phyloP scores from a whole-genome alignment of 2,888 invertebrate species.

The Ochropleura plecta region DNA sequence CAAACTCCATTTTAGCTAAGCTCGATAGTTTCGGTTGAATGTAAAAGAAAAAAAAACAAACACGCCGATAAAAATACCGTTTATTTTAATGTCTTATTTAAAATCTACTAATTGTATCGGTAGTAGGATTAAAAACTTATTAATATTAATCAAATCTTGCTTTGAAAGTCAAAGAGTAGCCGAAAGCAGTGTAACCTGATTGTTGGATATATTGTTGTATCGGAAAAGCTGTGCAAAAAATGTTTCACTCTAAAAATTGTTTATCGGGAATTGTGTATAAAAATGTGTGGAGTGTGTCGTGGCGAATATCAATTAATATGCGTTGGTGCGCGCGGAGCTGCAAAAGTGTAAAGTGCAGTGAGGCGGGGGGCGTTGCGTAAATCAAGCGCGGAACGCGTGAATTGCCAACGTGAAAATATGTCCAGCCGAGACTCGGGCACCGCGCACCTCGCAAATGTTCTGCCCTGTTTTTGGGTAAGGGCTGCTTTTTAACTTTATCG shows the following conservation, averaged over 20 bases:
- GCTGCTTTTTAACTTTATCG: neutral
- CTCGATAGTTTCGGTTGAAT: slow-evolving; percentile 45
- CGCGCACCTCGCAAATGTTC: slow-evolving; percentile 5
- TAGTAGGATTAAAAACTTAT: slow-evolving; percentile 46
- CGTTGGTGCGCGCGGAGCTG: slow-evolving; percentile 86
- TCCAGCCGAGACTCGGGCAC: slow-evolving; percentile 56
- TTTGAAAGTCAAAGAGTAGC: slow-evolving; percentile 46
- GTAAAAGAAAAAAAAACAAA: slow-evolving; percentile 46
- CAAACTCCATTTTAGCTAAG: slow-evolving; percentile 58
- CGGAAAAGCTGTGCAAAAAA: slow-evolving; percentile 32
- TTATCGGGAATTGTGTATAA: slow-evolving; percentile 64
- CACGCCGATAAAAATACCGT: slow-evolving; percentile 47
- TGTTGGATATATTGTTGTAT: slow-evolving; percentile 10
- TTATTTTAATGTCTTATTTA: slow-evolving; percentile 55
- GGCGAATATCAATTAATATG: slow-evolving; percentile 88
- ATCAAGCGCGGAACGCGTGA: slow-evolving; percentile 83
- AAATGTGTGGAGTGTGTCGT: slow-evolving; percentile 79
- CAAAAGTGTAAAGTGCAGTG: slow-evolving; percentile 89
- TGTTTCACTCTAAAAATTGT: slow-evolving; percentile 56
- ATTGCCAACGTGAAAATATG: slow-evolving; percentile 84
- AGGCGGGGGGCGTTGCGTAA: slow-evolving; percentile 87
- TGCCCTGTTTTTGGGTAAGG: neutral
- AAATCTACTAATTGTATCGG: slow-evolving; percentile 50
- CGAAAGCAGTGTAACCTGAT: slow-evolving; percentile 36
- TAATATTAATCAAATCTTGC: slow-evolving; percentile 43